Evolutionary conservation across 2,888 invertebrate genomes (phyloP), one percentile per base, ranked within the genome.

Genomic region (Didymodactylos carnosus): DNA sequence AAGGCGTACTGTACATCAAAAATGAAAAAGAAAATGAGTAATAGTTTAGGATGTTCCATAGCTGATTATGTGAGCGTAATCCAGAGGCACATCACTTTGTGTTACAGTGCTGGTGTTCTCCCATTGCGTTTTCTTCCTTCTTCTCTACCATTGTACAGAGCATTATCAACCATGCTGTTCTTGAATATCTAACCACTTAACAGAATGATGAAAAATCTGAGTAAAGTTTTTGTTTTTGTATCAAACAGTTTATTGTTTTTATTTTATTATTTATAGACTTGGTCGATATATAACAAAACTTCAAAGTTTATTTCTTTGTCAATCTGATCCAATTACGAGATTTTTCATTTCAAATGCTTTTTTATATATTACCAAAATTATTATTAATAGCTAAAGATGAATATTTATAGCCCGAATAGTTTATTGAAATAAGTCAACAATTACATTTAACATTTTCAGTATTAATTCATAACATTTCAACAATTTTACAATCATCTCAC

Each of bases 311-410:
- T 62, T 62, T 62, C 35, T 62, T n/a, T 62, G 35, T 35, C 29
- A 62, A 62, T 62, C 35, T 35, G 62, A 62, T 25, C 25, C 62
- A n/a, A 62, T n/a, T 35, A 35, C 62, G 62, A 29, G 62, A 62
- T 62, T 62, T 62, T 49, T 82, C 82, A 4, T 85, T 85, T 3
- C 80, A 87, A 85, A 87, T 88, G 39, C 84, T 89, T 75, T 88
- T 87, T 78, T 84, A 86, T 79, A 85, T 87, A 62, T 77, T 89
- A 53, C 88, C 89, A 3, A 84, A 86, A 76, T 84, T 88, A 73
- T 82, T 86, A 19, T 82, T 84, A 77, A 79, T 88, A 72, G 80
- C 83, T 40, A 79, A 79, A 72, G 87, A 87, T 76, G 88, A 88
- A 79, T 86, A 86, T 83, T 83, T 86, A 73, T 76, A 77, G 27